Evolutionary conservation across 2,797 vertebrate species (phyloP).

Genomic region (Platyrinchus mystaceus): DNA sequence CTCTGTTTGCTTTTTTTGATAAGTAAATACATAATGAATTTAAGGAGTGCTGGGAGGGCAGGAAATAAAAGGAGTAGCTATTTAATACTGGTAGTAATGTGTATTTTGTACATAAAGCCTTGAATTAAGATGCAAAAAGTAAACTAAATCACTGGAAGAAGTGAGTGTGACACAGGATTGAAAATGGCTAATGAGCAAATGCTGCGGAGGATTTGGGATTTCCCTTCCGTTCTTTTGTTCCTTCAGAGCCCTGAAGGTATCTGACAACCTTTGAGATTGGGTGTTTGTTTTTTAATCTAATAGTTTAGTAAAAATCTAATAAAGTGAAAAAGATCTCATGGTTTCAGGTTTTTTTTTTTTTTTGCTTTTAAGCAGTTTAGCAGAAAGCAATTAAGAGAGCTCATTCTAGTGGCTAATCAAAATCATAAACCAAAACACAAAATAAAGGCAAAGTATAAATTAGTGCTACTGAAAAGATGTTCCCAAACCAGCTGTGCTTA

Average conservation of each 20-base stretch:
- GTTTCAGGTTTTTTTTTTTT: background rate
- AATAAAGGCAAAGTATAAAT: conserved; percentile 56
- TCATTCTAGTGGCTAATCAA: conserved; percentile 63
- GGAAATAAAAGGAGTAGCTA: background rate
- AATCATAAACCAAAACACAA: conserved; percentile 48
- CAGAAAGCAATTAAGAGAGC: conserved; percentile 47
- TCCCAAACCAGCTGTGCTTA: conserved; percentile 44
- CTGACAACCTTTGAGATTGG: background rate
- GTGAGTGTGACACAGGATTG: background rate
- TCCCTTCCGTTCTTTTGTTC: background rate
- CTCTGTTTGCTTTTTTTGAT: background rate
- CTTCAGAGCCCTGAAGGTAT: background rate
- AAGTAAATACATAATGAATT: background rate
- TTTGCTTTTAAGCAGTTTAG: conserved; percentile 24
- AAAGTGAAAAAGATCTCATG: background rate
- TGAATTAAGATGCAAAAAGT: background rate
- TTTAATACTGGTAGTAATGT: background rate
- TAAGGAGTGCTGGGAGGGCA: background rate
- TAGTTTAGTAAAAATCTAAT: background rate
- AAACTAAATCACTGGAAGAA: background rate
- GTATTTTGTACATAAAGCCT: background rate
- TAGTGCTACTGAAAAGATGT: conserved; percentile 41
- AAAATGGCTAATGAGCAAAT: background rate
- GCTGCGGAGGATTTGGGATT: background rate
- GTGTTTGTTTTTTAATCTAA: background rate